phyloP scores from a whole-genome alignment of 2,113 vertebrate species.

The Plecotus auritus region DNA sequence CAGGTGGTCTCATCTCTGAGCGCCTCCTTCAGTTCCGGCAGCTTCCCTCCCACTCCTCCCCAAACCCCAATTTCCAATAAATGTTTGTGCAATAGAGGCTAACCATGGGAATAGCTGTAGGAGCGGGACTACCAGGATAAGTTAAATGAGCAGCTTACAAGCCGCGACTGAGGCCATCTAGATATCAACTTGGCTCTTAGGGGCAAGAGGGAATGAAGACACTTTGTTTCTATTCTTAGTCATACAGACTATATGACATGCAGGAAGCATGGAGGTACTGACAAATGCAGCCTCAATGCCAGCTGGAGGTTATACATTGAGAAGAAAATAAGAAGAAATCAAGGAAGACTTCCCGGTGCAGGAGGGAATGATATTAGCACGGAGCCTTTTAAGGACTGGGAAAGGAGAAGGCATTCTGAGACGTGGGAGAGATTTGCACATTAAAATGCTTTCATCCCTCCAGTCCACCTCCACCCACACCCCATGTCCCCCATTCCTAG shows the following conservation, averaged over 20 bases:
- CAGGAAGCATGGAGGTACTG: background rate
- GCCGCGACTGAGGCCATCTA: background rate
- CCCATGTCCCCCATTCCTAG: background rate
- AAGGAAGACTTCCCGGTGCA: background rate
- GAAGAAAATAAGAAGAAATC: conserved; percentile 18
- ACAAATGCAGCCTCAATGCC: background rate
- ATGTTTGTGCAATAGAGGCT: background rate
- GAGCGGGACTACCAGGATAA: background rate
- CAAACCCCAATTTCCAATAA: background rate
- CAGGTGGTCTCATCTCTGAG: background rate
- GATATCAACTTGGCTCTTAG: background rate
- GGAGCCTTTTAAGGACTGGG: background rate
- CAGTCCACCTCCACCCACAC: background rate
- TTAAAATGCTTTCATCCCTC: background rate
- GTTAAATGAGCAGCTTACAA: background rate
- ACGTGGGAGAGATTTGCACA: background rate
- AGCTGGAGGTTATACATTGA: background rate
- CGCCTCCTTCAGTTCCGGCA: background rate
- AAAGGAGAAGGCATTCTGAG: background rate
- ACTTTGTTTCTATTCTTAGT: background rate
- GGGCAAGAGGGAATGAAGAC: background rate
- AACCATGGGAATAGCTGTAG: background rate
- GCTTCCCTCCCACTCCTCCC: background rate
- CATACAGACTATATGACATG: background rate
- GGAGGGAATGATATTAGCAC: background rate